Conservation (phyloP, 1,140 invertebrate genomes). For the Hetaerina americana region DNA sequence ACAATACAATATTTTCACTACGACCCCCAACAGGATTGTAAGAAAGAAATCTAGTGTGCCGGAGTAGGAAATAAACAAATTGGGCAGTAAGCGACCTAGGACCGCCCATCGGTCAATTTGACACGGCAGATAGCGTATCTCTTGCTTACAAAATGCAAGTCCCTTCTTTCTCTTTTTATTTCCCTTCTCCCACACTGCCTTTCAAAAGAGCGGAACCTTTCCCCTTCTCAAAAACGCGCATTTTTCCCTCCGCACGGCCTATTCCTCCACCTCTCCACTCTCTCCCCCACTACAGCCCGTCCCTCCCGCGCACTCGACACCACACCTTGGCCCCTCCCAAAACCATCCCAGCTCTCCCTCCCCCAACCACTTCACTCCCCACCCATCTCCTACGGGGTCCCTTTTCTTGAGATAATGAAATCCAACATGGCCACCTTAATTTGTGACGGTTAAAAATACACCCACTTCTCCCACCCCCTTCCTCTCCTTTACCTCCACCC, state of each 20-base stretch:
- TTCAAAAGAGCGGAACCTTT: too few relatives aligned
- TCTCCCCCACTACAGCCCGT: neutral
- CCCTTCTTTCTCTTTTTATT: neutral
- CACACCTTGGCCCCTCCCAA: too few relatives aligned
- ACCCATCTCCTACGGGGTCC: neutral
- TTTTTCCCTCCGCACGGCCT: neutral
- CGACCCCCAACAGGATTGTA: too few relatives aligned
- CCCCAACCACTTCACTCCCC: neutral
- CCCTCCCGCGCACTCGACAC: too few relatives aligned
- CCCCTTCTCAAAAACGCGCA: neutral
- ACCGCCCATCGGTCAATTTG: too few relatives aligned
- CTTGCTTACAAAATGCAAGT: neutral
- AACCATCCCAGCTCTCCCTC: too few relatives aligned
- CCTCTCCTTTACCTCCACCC: too few relatives aligned
- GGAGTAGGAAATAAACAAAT: too few relatives aligned
- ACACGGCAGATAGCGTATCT: neutral
- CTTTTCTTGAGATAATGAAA: neutral
- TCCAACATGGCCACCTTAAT: constrained; percentile 5
- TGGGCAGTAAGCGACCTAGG: too few relatives aligned
- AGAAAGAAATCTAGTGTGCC: too few relatives aligned
- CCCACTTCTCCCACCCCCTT: neutral
- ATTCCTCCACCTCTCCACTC: neutral
- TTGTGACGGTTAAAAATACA: constrained; percentile 2
- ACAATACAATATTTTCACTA: too few relatives aligned
- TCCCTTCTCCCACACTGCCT: too few relatives aligned